Conservation (phyloP, 1,140 invertebrate species). For the Sminthurides bifidus region DNA sequence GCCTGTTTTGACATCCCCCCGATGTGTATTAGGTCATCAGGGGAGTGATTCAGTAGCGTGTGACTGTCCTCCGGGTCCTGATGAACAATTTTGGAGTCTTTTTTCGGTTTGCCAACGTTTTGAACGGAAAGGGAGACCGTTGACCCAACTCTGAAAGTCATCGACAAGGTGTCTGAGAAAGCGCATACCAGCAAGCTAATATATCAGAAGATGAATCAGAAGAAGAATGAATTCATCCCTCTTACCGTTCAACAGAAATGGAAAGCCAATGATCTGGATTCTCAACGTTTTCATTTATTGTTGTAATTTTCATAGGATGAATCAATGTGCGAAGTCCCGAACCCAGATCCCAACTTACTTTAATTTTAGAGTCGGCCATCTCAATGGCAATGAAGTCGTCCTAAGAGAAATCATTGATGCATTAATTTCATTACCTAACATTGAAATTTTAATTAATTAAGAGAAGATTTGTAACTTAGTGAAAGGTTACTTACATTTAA, state of each 20-base stretch:
- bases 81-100: conserved; percentile 26
- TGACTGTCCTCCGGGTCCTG: conserved; percentile 29
- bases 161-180: no score
- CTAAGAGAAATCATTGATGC: conserved; percentile 20
- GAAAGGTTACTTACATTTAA: conserved; percentile 42
- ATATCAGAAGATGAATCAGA: no score
- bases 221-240: no score
- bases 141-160: conserved; percentile 47
- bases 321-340: conserved; percentile 50
- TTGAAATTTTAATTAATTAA: conserved; percentile 32
- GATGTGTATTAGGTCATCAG: conserved; percentile 36
- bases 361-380: conserved; percentile 58
- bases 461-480: conserved; percentile 35
- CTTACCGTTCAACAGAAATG: conserved; percentile 52
- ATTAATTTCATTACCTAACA: background rate
- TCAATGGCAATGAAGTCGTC: conserved; percentile 67
- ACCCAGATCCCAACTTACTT: conserved; percentile 64
- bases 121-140: conserved; percentile 22
- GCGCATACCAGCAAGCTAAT: no score
- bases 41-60: conserved; percentile 39
- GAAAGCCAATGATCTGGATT: conserved; percentile 60
- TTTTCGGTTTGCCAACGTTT: conserved; percentile 32
- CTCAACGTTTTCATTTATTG: conserved; percentile 43
- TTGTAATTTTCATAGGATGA: conserved; percentile 47
- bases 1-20: conserved; percentile 23